Evolutionary conservation across 2,797 vertebrate species (phyloP).

Genomic region (Clarias pachynema): DNA sequence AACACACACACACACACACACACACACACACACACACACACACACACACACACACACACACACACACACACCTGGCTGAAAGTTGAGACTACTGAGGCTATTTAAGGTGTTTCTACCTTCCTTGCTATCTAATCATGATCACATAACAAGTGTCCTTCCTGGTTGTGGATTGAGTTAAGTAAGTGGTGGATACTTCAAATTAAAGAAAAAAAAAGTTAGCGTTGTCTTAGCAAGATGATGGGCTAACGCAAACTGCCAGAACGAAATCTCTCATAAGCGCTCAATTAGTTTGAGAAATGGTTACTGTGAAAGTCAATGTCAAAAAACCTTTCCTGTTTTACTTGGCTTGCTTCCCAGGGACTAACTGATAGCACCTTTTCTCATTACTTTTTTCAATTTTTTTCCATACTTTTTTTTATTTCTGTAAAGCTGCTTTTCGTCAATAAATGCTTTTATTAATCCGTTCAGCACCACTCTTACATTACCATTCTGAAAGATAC

Average conservation of each 20-base stretch:
- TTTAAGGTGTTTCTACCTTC: no score
- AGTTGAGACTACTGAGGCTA: neutral
- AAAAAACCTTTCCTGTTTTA: no score
- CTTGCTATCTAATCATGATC: neutral
- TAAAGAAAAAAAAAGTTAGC: neutral
- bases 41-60: neutral
- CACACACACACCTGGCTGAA: neutral
- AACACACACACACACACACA: no score
- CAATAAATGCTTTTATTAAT: neutral
- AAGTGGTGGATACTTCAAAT: neutral
- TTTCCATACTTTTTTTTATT: no score
- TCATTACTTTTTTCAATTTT: no score
- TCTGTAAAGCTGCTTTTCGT: neutral
- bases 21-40: neutral
- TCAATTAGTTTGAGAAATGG: neutral
- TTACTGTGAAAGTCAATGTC: neutral
- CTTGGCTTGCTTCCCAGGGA: no score
- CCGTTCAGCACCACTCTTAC: neutral
- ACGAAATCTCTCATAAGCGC: neutral
- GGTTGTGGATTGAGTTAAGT: neutral
- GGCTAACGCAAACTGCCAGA: neutral
- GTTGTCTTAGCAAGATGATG: neutral
- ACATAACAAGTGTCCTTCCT: neutral
- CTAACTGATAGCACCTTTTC: no score
- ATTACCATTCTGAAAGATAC: neutral